Percentiles rank a stretch among this genome's conserved stretches.
These are phyloP conservation scores for Porites evermanni DNA, from an alignment of 92 coral and sea anemone genomes.

Conservation along the genomic window DNA sequence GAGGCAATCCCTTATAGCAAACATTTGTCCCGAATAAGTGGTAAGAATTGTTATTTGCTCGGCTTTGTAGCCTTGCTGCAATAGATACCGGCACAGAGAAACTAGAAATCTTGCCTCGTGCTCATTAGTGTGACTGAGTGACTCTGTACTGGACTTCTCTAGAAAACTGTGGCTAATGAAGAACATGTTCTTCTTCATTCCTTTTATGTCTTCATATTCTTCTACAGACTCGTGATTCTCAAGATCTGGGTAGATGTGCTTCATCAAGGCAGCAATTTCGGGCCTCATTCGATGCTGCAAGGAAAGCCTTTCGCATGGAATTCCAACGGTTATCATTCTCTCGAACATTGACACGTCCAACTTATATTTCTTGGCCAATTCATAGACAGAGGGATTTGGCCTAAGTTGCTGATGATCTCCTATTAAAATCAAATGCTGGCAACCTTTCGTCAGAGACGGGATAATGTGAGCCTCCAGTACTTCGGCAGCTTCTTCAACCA, in stretches of 20 bases:
- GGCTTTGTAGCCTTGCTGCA: constrained; percentile 68
- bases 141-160: constrained; percentile 64
- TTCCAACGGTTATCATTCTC: constrained; percentile 78
- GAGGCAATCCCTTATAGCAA: constrained; percentile 67
- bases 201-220: constrained; percentile 75
- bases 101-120: constrained; percentile 80
- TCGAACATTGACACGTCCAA: constrained; percentile 90
- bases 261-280: constrained; percentile 83
- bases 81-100: constrained; percentile 69
- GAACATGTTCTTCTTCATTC: constrained; percentile 78
- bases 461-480: constrained; percentile 93
- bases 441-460: constrained; percentile 74
- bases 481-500: constrained; percentile 96
- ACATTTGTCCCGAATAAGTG: constrained; percentile 75
- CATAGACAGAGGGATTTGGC: constrained; percentile 86
- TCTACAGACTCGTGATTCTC: constrained; percentile 78
- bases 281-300: constrained; percentile 98
- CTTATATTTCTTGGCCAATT: constrained; percentile 75
- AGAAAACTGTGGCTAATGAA: constrained; percentile 72
- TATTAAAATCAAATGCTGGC: constrained; percentile 91
- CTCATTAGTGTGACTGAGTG: constrained; percentile 75
- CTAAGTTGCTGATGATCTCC: constrained; percentile 97
- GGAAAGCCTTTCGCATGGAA: constrained; percentile 74
- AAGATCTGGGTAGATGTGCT: constrained; percentile 80
- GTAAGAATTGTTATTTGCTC: constrained; percentile 71